Conservation (phyloP, 2,113 vertebrate genomes). For the Euleptes europaea region DNA sequence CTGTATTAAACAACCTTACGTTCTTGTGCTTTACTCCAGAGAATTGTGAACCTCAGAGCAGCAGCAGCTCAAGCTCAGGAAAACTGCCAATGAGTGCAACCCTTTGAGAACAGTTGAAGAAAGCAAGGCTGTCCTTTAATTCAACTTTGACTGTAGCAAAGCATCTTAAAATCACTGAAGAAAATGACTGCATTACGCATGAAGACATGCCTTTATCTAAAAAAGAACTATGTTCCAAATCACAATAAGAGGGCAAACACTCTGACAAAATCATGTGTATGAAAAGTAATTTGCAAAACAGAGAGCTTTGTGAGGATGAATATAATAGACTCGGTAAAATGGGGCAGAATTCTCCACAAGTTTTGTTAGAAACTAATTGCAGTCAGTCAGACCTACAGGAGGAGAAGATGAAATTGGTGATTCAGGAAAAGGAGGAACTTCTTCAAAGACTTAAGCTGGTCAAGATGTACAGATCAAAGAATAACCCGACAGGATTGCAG, state of each 20-base stretch:
- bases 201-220: slow-evolving; percentile 35
- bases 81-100: slow-evolving; percentile 81
- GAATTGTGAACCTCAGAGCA: slow-evolving; percentile 40
- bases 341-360: slow-evolving; percentile 20
- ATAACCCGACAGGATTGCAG: slow-evolving; percentile 84
- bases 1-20: slow-evolving; percentile 45
- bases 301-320: slow-evolving; percentile 13
- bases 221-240: slow-evolving; percentile 32
- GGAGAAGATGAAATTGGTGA: slow-evolving; percentile 72
- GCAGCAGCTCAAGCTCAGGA: slow-evolving; percentile 55
- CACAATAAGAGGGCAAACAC: slow-evolving; percentile 41
- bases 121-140: slow-evolving; percentile 86
- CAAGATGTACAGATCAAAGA: slow-evolving; percentile 95
- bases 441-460: slow-evolving; percentile 91
- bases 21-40: slow-evolving; percentile 58
- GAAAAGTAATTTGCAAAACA: slow-evolving; percentile 37
- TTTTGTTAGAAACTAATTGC: slow-evolving; percentile 1
- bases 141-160: slow-evolving; percentile 83
- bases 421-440: slow-evolving; percentile 87
- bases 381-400: slow-evolving; percentile 54
- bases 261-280: slow-evolving; percentile 15
- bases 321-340: not conserved
- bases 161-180: slow-evolving; percentile 85
- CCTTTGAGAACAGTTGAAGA: slow-evolving; percentile 86
- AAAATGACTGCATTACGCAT: slow-evolving; percentile 41